These are phyloP conservation scores for Zaprionus taronus DNA, from an alignment of 1,140 invertebrate species.

Conservation along the genomic window DNA sequence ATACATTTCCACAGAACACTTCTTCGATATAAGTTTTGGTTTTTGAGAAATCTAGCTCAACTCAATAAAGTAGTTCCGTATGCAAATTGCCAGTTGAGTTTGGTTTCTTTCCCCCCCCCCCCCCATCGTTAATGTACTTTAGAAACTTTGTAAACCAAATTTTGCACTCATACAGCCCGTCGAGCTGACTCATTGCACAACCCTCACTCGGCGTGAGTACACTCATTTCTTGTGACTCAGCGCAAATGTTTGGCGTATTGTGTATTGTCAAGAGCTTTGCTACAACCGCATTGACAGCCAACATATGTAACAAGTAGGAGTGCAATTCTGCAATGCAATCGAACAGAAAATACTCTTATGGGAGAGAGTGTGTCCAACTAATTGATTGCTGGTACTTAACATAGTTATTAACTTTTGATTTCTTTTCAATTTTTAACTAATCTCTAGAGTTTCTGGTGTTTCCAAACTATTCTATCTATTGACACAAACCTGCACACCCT, in stretches of 20 bases:
- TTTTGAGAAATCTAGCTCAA: not conserved
- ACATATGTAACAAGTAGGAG: slow-evolving; percentile 19
- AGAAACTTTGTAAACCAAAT: slow-evolving; percentile 27
- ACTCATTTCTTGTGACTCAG: slow-evolving; percentile 36
- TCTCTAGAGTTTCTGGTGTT: not conserved
- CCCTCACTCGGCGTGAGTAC: slow-evolving; percentile 11
- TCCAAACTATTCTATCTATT: not conserved
- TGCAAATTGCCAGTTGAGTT: slow-evolving; percentile 31
- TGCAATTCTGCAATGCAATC: not conserved
- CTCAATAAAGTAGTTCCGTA: slow-evolving; percentile 10
- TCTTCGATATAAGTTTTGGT: not conserved
- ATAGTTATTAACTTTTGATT: not conserved
- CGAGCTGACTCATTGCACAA: slow-evolving; percentile 30
- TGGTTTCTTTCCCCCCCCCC: not conserved
- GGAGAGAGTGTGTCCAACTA: no score
- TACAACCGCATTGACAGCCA: slow-evolving; percentile 24
- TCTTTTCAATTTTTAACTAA: not conserved
- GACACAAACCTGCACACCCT: not conserved
- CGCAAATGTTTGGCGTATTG: slow-evolving; percentile 21
- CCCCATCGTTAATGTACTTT: slow-evolving; percentile 17
- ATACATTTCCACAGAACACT: not conserved
- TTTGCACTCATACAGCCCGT: slow-evolving; percentile 11
- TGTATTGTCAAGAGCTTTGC: slow-evolving; percentile 27
- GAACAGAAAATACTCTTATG: slow-evolving; percentile 2
- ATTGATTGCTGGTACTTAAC: not conserved